Conservation (phyloP, 2,888 invertebrate species). For the Metellina segmentata region DNA sequence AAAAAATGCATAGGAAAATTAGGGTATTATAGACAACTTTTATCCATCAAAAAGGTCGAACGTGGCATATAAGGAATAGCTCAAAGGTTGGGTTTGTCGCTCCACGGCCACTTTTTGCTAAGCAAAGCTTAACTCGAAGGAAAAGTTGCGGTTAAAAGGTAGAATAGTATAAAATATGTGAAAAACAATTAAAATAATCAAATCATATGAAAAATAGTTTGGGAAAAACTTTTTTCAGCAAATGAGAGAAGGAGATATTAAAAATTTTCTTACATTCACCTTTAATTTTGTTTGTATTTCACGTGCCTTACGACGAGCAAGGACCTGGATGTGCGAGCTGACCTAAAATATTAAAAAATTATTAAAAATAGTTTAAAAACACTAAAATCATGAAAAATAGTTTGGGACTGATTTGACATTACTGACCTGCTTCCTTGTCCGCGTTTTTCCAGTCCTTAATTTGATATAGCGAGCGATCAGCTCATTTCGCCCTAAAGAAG, state of each 20-base stretch:
- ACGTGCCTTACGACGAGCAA: conserved; percentile 97
- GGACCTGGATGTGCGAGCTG: conserved; percentile 99
- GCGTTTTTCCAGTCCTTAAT: conserved; percentile 98
- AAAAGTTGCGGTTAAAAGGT: neutral
- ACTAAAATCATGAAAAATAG: neutral
- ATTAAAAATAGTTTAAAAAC: neutral
- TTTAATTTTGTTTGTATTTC: conserved; percentile 99
- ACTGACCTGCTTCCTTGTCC: conserved; percentile 94
- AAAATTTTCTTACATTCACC: conserved; percentile 83
- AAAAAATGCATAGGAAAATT: too few relatives aligned
- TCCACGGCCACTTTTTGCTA: too few relatives aligned
- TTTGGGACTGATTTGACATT: neutral
- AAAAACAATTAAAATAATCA: too few relatives aligned
- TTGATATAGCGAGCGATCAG: conserved; percentile 99
- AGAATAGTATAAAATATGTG: too few relatives aligned
- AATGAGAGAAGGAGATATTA: neutral
- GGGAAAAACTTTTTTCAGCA: neutral
- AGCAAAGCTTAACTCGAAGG: neutral
- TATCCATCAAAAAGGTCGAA: too few relatives aligned
- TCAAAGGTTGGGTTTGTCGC: too few relatives aligned
- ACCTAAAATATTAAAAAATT: conserved; percentile 12
- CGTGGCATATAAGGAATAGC: too few relatives aligned
- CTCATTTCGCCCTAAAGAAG: conserved; percentile 97
- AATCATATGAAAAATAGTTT: neutral
- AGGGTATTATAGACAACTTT: too few relatives aligned